phyloP scores from a whole-genome alignment of 2,888 invertebrate species.

The Trichogramma evanescens region DNA sequence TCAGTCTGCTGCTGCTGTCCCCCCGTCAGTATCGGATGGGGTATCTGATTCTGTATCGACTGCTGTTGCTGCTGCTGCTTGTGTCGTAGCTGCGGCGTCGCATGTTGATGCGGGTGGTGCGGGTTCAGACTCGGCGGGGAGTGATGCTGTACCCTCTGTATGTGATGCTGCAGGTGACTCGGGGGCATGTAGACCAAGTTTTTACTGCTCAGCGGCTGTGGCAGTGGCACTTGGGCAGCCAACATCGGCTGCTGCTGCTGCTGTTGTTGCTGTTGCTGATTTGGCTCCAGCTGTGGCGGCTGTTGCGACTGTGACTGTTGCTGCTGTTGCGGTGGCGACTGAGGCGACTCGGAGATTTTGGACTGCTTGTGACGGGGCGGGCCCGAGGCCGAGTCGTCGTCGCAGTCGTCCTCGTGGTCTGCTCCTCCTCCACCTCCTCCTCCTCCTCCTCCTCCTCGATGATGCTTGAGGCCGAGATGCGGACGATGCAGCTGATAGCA shows the following conservation, averaged over 20 bases:
- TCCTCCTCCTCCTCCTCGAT: conserved; percentile 59
- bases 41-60: conserved; percentile 4
- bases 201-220: background rate
- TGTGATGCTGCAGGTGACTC: conserved; percentile 5
- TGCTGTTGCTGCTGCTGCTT: conserved; percentile 11
- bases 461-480: conserved; percentile 40
- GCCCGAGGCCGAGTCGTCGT: conserved; percentile 15
- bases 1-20: background rate
- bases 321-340: conserved; percentile 12
- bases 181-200: conserved; percentile 14
- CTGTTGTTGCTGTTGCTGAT: conserved; percentile 44
- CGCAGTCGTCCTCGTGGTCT: conserved; percentile 29
- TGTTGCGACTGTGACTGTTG: conserved; percentile 36
- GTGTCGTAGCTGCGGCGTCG: background rate
- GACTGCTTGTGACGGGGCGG: conserved; percentile 23
- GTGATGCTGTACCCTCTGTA: background rate
- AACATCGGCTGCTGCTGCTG: conserved; percentile 7
- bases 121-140: conserved; percentile 15
- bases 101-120: conserved; percentile 1
- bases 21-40: background rate
- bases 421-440: conserved; percentile 31
- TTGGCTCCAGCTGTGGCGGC: conserved; percentile 45
- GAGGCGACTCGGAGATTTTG: conserved; percentile 12
- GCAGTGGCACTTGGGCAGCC: background rate
- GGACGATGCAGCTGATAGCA: conserved; percentile 48